Conservation (phyloP, 2,113 vertebrate species). For the Columbina picui region DNA sequence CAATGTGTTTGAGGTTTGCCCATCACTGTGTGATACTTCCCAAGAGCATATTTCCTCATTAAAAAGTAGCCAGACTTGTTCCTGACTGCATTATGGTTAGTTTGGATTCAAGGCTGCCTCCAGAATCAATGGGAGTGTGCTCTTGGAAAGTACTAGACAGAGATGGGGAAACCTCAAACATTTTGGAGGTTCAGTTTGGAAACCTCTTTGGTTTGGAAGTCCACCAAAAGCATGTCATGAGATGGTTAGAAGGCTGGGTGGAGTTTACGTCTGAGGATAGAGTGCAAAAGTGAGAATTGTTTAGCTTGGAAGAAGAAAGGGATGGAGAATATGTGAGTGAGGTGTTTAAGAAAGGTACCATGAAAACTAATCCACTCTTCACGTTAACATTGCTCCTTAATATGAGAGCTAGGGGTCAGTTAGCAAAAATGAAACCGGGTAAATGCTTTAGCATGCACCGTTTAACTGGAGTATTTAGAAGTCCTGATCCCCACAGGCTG, state of each 20-base stretch:
- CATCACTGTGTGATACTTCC: constrained; percentile 63
- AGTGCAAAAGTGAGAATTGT: constrained; percentile 71
- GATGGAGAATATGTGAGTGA: constrained; percentile 27
- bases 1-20: constrained; percentile 66
- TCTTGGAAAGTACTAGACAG: constrained; percentile 64
- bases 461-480: not conserved
- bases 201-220: constrained; percentile 73
- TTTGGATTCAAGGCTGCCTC: constrained; percentile 52
- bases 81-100: constrained; percentile 48
- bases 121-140: constrained; percentile 70
- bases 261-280: constrained; percentile 69
- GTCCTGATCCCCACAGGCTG: not conserved
- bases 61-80: constrained; percentile 69
- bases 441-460: not conserved
- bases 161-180: constrained; percentile 75
- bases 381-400: not conserved
- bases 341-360: constrained; percentile 42
- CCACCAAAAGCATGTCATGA: constrained; percentile 69
- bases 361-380: constrained; percentile 13
- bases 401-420: not conserved
- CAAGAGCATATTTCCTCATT: constrained; percentile 62
- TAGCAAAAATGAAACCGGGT: not conserved
- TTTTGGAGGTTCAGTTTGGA: constrained; percentile 71
- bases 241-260: constrained; percentile 69
- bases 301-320: constrained; percentile 57